Base-by-base conservation (phyloP, 2,113 vertebrate species). In the Megaceryle maxima region DNA sequence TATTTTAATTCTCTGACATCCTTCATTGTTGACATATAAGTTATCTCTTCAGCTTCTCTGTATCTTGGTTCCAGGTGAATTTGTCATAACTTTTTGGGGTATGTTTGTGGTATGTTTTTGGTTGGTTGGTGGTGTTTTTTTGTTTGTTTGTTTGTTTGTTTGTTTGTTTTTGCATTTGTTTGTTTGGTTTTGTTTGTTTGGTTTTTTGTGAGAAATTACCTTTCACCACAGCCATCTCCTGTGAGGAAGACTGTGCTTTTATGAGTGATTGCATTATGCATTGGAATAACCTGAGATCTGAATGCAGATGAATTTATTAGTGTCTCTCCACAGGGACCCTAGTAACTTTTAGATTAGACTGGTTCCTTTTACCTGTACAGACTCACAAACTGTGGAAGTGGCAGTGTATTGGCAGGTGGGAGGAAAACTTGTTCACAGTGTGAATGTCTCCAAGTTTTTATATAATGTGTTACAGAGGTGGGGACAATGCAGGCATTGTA, bases 21-120 rank as follows among this genome's bases (percentile, higher is more conserved):
- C 31, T 21, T 83, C 1, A 0, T 8, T 60, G 31, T 29, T 87
- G 73, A 25, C 2, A 11, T 24, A 1, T 1, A 55, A 24, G 3
- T 53, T 56, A 5, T 39, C 51, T 70, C 68, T 56, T n/a, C 46
- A 26, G 16, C n/a, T 80, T 19, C 50, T 74, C 16, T 70, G 20
- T 59, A 7, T 53, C 22, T 84, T 92, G 51, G 12, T 84, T 92
- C n/a, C 28, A 41, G 48, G 15, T 63, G 12, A 43, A 51, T n/a
- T 69, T 59, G 6, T 44, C 5, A 8, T 10, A 15, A 24, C 29
- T 41, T 22, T 35, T 33, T 20, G 33, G 53, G 53, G 53, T 19
- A 9, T 59, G 37, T 37, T 37, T 37, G 37, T 37, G 7, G 37
- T 37, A 37, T 37, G 37, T 37, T 37, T 37, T 37, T 37, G 37